Conservation (phyloP, 2,888 invertebrate species). For the Spisula solida region DNA sequence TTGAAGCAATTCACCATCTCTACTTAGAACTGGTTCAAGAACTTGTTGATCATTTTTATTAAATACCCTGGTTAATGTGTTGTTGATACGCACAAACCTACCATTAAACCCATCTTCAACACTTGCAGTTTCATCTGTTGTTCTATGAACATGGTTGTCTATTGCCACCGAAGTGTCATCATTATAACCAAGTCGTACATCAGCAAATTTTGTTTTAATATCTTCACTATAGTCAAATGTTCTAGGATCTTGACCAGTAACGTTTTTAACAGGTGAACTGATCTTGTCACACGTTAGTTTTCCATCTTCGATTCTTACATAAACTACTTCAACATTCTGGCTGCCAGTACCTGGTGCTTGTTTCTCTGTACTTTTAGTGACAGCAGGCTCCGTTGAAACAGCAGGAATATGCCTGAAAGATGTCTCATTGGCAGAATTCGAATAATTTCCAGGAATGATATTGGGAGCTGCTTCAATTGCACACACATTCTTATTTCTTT, state of each 20-base stretch:
- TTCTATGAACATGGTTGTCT: background rate
- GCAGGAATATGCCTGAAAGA: background rate
- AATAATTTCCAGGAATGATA: background rate
- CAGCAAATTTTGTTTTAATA: background rate
- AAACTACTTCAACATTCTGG: conserved; percentile 38
- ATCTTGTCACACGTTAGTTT: conserved; percentile 14
- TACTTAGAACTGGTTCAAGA: background rate
- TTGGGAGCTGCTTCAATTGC: background rate
- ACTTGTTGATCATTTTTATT: background rate
- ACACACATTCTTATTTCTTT: background rate
- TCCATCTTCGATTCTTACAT: conserved; percentile 41
- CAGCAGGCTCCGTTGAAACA: background rate
- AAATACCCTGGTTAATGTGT: conserved; percentile 32
- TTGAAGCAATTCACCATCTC: background rate
- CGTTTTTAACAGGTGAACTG: conserved; percentile 6
- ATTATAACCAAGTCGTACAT: background rate
- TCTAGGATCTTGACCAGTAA: background rate
- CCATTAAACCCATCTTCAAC: background rate
- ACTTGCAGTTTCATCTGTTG: background rate
- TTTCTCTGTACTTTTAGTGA: background rate
- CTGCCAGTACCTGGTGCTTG: too few relatives aligned
- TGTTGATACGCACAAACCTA: conserved; percentile 39
- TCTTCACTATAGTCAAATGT: background rate
- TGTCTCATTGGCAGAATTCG: background rate
- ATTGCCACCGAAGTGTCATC: background rate